Evolutionary conservation across 64 coral and sea anemone genomes (phyloP).

Genomic region (Acropora yongei): DNA sequence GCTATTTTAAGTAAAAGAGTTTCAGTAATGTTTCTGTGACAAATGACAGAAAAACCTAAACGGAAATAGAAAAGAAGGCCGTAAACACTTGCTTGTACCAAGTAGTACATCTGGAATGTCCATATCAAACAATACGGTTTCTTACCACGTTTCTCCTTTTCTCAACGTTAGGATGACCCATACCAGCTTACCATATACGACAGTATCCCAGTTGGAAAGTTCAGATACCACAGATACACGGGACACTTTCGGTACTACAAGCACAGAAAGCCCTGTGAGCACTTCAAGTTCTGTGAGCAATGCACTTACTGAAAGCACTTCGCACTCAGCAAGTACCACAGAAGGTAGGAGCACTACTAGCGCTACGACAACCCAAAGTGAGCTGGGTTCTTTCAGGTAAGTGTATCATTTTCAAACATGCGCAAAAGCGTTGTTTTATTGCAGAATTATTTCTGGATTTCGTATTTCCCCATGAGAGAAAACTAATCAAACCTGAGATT

Average conservation of each 20-base stretch:
- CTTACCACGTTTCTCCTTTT: background rate
- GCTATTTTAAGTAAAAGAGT: background rate
- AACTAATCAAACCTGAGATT: background rate
- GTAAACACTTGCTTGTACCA: background rate
- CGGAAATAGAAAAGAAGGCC: background rate
- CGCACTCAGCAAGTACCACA: background rate
- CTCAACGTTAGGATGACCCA: background rate
- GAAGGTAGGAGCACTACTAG: background rate
- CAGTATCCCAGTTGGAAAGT: background rate
- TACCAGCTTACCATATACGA: constrained; percentile 4
- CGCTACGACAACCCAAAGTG: background rate
- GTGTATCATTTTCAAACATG: background rate
- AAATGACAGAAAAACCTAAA: background rate
- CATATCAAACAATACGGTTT: background rate
- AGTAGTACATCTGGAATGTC: background rate
- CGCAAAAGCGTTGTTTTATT: background rate
- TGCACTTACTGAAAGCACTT: background rate
- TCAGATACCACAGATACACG: background rate
- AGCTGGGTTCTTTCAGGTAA: background rate
- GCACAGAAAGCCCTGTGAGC: background rate
- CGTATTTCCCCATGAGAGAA: background rate
- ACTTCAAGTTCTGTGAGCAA: background rate
- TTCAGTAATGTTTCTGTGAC: constrained; percentile 1
- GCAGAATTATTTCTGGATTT: constrained; percentile 14
- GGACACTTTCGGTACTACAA: background rate